phyloP scores from a whole-genome alignment of 2,888 invertebrate species.

The Uloborus plumipes region DNA sequence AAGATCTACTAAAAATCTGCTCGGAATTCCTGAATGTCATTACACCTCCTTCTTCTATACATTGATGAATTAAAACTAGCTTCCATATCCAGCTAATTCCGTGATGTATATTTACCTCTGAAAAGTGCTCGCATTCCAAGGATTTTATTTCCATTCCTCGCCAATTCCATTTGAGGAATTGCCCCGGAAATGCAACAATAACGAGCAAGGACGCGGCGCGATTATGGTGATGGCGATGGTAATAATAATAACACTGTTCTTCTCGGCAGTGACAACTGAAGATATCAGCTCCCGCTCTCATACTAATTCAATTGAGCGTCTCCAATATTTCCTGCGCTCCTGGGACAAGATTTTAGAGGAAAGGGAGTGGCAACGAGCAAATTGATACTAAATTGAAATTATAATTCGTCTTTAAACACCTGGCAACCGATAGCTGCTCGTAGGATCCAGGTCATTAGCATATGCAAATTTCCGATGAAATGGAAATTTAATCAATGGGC shows the following conservation, averaged over 20 bases:
- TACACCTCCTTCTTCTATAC: no score
- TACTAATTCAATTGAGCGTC: slow-evolving; percentile 43
- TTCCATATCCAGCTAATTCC: no score
- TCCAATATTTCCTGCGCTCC: slow-evolving; percentile 37
- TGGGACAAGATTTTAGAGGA: slow-evolving; percentile 40
- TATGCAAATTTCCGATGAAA: slow-evolving; percentile 56
- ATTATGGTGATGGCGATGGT: slow-evolving; percentile 39
- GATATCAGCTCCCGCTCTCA: slow-evolving; percentile 21
- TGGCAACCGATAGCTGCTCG: slow-evolving; percentile 41
- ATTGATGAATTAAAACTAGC: no score
- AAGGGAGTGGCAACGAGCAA: slow-evolving; percentile 47
- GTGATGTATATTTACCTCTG: no score
- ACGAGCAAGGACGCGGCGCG: slow-evolving; percentile 4
- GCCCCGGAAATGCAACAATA: slow-evolving; percentile 22
- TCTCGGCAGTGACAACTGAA: slow-evolving; percentile 37
- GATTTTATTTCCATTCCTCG: no score
- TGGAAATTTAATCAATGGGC: slow-evolving; percentile 56
- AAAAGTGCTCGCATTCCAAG: no score
- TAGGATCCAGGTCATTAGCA: slow-evolving; percentile 43
- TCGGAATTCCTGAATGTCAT: no score
- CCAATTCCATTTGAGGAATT: slow-evolving; percentile 18
- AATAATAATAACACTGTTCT: slow-evolving; percentile 45
- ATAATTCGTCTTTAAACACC: slow-evolving; percentile 61
- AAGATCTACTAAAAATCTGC: no score
- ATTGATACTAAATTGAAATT: slow-evolving; percentile 59